These are phyloP conservation scores for Matsumurasca onukii DNA, from an alignment of 1,140 invertebrate genomes.

Conservation along the genomic window DNA sequence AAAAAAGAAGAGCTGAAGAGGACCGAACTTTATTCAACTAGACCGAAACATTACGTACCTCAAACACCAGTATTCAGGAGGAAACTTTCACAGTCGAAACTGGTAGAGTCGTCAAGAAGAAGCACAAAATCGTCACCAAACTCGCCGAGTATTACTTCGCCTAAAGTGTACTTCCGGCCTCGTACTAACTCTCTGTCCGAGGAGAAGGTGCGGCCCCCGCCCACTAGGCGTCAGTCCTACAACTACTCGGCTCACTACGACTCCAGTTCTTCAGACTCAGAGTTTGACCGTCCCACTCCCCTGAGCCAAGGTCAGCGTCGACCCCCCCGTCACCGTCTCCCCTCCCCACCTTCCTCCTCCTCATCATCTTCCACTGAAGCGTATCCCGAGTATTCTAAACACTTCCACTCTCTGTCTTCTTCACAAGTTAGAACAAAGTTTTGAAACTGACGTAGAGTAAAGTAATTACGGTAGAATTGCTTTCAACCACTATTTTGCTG, in stretches of 20 bases:
- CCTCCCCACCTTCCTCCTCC: slow-evolving; percentile 30
- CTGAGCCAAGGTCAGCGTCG: slow-evolving; percentile 28
- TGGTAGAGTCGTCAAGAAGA: slow-evolving; percentile 15
- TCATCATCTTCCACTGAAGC: slow-evolving; percentile 34
- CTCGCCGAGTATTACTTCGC: slow-evolving; percentile 27
- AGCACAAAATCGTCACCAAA: slow-evolving; percentile 31
- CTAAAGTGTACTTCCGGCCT: slow-evolving; percentile 22
- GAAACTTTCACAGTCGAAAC: slow-evolving; percentile 23
- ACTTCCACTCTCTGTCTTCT: slow-evolving; percentile 32
- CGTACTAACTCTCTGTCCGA: slow-evolving; percentile 28
- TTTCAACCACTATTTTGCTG: too few relatives aligned
- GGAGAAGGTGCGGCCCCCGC: slow-evolving; percentile 12
- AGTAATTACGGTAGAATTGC: too few relatives aligned
- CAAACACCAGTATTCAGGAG: slow-evolving; percentile 29
- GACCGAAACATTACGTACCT: slow-evolving; percentile 17
- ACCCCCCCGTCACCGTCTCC: slow-evolving; percentile 16
- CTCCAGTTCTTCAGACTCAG: slow-evolving; percentile 37
- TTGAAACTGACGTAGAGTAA: too few relatives aligned
- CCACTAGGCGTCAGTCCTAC: slow-evolving; percentile 26
- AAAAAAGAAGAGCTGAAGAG: slow-evolving; percentile 6
- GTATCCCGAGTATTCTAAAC: slow-evolving; percentile 34
- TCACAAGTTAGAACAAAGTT: slow-evolving; percentile 31
- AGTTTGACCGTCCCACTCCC: slow-evolving; percentile 27
- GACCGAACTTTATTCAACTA: neutral
- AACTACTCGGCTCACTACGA: slow-evolving; percentile 28